phyloP scores from a whole-genome alignment of 2,113 vertebrate genomes.

The Cacatua alba region DNA sequence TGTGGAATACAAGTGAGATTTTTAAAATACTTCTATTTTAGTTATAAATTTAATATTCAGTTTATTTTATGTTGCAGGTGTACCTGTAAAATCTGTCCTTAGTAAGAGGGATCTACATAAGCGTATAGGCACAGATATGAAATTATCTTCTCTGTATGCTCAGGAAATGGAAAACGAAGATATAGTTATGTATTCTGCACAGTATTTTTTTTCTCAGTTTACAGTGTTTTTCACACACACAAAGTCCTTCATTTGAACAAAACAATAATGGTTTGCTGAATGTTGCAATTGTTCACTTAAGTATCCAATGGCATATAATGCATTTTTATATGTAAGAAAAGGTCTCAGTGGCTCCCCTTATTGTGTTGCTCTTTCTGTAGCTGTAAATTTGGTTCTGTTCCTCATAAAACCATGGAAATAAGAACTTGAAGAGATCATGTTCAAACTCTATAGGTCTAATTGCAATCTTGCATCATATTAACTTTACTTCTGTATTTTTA shows the following conservation, averaged over 20 bases:
- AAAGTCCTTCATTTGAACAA: background rate
- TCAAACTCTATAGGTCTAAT: background rate
- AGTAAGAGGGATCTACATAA: background rate
- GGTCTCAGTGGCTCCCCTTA: background rate
- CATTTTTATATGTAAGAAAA: background rate
- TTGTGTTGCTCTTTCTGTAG: background rate
- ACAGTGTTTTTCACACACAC: background rate
- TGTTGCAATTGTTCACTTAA: background rate
- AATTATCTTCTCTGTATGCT: background rate
- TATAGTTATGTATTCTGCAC: background rate
- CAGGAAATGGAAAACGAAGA: background rate
- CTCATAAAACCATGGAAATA: background rate
- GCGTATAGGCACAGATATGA: background rate
- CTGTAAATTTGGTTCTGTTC: background rate
- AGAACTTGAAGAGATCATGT: background rate
- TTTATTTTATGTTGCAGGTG: background rate
- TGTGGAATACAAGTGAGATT: background rate
- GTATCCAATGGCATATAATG: background rate
- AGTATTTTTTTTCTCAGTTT: background rate
- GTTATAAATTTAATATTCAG: background rate
- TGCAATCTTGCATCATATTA: background rate
- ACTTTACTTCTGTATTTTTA: background rate
- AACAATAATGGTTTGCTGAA: background rate
- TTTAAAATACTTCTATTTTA: background rate
- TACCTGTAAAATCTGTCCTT: background rate